Evolutionary conservation across 2,888 invertebrate genomes (phyloP).

Genomic region (Palloptera scutellata): DNA sequence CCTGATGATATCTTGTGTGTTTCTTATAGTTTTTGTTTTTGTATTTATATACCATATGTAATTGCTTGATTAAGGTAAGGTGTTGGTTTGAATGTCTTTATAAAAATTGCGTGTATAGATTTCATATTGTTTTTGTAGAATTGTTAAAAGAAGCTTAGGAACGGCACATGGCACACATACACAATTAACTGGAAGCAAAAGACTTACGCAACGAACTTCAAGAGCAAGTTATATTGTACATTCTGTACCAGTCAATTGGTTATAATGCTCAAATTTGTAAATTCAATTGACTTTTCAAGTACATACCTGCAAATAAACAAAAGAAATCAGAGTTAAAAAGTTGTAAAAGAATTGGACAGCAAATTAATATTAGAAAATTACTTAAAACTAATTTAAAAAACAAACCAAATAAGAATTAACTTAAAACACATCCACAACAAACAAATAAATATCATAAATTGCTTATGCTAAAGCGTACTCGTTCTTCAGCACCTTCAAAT

Average conservation of each 20-base stretch:
- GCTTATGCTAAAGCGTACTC: constrained; percentile 46
- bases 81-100: background rate
- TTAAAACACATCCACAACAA: too few relatives aligned
- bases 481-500: constrained; percentile 26
- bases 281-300: constrained; percentile 4
- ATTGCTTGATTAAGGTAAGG: constrained; percentile 9
- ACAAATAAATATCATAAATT: too few relatives aligned
- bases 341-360: background rate
- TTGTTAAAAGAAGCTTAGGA: background rate
- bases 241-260: too few relatives aligned
- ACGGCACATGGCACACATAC: background rate
- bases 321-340: background rate
- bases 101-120: background rate
- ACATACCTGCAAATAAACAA: constrained; percentile 20
- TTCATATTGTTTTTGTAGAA: background rate
- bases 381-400: constrained; percentile 13
- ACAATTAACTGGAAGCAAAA: background rate
- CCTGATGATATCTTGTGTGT: background rate
- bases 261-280: background rate
- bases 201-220: constrained; percentile 11
- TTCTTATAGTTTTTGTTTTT: background rate
- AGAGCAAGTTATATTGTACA: background rate
- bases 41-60: background rate
- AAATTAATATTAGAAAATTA: background rate
- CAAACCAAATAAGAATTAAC: constrained; percentile 30